Conservation (phyloP, 2,113 vertebrate genomes). For the Nicator chloris region DNA sequence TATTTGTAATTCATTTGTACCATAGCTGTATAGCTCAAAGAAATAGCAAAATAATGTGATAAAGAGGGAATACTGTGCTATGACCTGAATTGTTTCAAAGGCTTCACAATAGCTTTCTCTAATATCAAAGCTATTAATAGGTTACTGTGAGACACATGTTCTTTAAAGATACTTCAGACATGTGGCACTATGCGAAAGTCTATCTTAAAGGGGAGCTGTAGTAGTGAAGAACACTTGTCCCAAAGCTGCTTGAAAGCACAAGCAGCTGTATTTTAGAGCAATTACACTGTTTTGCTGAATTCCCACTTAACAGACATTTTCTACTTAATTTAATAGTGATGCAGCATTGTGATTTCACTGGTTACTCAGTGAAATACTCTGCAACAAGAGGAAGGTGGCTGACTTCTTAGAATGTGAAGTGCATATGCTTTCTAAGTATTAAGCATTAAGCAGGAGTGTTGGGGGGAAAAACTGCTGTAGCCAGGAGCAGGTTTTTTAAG, state of each 20-base stretch:
- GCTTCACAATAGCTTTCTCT: neutral
- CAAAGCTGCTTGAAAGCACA: neutral
- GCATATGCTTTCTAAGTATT: neutral
- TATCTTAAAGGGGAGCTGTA: neutral
- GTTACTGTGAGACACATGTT: neutral
- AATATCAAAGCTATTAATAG: neutral
- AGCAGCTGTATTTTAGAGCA: neutral
- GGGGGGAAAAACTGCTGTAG: neutral
- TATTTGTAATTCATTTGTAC: slow-evolving; percentile 18
- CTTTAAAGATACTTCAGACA: neutral
- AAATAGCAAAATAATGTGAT: neutral
- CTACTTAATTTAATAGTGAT: neutral
- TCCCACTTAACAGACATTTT: neutral
- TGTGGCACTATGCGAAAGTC: neutral
- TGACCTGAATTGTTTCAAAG: neutral
- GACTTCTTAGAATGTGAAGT: neutral
- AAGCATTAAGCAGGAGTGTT: neutral
- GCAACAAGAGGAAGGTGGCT: neutral
- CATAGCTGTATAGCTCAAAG: neutral
- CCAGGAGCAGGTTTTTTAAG: neutral
- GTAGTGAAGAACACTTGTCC: neutral
- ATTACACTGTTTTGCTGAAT: neutral
- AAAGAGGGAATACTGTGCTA: neutral
- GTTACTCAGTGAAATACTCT: neutral
- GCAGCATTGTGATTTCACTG: neutral